Evolutionary conservation across 1,140 invertebrate genomes (phyloP), one percentile per base, ranked within the genome.

Genomic region (Campoletis sonorensis): DNA sequence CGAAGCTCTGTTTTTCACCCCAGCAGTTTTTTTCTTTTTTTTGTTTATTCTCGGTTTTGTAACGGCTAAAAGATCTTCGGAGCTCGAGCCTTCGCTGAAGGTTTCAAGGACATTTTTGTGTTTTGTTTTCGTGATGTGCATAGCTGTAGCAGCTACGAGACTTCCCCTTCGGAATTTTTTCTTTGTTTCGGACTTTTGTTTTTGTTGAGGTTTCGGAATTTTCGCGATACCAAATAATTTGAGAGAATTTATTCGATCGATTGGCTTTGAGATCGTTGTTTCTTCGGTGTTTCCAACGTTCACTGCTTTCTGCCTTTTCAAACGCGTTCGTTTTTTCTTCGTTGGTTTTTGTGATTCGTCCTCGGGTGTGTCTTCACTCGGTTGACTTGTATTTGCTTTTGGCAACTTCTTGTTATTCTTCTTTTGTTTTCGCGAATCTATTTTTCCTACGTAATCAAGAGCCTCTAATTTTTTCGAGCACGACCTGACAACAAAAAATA

Each of bases 111-210:
- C 68, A 33, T 80, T 67, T 76, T 88, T 88, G 23, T 79, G 84
- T 86, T 89, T 88, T 71, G 85, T 86, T 61, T 88, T 88, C 27
- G 86, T 92, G 7, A 85, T 89, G 84, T 92, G 92, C 68, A 93
- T 90, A 11, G 93, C 93, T 23, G 93, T 82, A 15, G 84, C 83
- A 5, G 85, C 85, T n/a, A 87, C 87, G 83, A 93, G 90, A n/a
- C 93, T 93, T 80, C 92, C 90, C 85, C 94, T 94, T 85, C 92
- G 92, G 83, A 95, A 94, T 81, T 92, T 92, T 82, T 88, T 91
- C 79, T 91, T 92, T 58, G 89, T 82, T 8, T 90, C 88, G 27
- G 79, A 80, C 16, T 87, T 89, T 82, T 89, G 85, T 84, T 89
- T 92, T 30, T 82, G 87, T 80, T 92, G 87, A 77, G 82, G 58